Base-by-base conservation (phyloP, 2,113 vertebrate genomes). In the Brachyhypopomus gauderio region DNA sequence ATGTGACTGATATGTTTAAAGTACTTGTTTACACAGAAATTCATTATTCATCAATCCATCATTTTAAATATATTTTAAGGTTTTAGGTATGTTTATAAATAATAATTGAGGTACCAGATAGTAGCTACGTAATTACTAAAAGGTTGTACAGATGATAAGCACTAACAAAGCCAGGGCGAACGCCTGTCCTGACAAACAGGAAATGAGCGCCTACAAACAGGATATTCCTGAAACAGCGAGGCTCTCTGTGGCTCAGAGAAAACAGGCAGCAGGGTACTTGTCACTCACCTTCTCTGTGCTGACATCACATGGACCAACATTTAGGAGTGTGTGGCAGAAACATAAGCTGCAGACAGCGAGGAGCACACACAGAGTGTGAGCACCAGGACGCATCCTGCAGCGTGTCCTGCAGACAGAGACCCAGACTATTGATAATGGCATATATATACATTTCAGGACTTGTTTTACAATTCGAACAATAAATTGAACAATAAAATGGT, bases 201-300 rank as follows among this genome's bases (percentile, higher is more conserved):
- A 79, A 74, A 85, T 83, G 45, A 23, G 76, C 58, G 75, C 74
- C 83, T 81, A 86, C 89, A 91, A 92, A 93, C 89, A 93, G 92
- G 92, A 92, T 87, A 84, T 88, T 78, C 77, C 87, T 85, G 83
- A 38, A 17, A 70, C 72, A 81, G 81, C 79, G 73, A 86, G 87
- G 84, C 80, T 88, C 75, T 38, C n/a, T 74, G 71, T 78, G 85
- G 67, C 72, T 79, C 75, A 74, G 70, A 78, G 74, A 87, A 87
- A 85, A 82, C 76, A 72, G 45, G 81, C 45, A 38, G 80, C 69
- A 63, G 75, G 45, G 60, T 52, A 58, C 66, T 34, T 63, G 22
- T 81, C 16, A 63, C 83, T 56, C 70, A 85, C 83, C 75, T 85
- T 80, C 45, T 48, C 59, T 73, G 30, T 63, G 27, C 64, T 69